These are phyloP conservation scores for Agrilus planipennis DNA, from an alignment of 1,140 invertebrate genomes.

Conservation along the genomic window DNA sequence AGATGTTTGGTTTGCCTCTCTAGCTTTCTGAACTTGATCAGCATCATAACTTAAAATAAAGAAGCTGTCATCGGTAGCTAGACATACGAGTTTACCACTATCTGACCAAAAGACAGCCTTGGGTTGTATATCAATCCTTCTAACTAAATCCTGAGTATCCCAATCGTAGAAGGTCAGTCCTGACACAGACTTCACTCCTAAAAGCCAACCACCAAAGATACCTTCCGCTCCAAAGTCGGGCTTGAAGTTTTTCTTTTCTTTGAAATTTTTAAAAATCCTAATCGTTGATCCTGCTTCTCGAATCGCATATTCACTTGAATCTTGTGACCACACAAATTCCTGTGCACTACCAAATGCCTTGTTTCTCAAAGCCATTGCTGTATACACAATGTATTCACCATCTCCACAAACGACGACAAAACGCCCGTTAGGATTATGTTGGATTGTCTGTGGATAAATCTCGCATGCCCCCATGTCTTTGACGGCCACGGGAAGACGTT, in stretches of 20 bases:
- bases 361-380: conserved; percentile 95
- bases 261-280: conserved; percentile 97
- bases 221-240: conserved; percentile 95
- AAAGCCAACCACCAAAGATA: conserved; percentile 90
- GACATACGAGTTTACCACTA: conserved; percentile 84
- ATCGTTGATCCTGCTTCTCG: conserved; percentile 80
- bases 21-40: conserved; percentile 56
- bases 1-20: conserved; percentile 64
- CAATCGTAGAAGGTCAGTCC: conserved; percentile 95
- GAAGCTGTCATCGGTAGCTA: conserved; percentile 93
- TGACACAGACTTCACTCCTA: conserved; percentile 88
- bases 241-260: conserved; percentile 90
- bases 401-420: conserved; percentile 99
- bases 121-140: conserved; percentile 92
- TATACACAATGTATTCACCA: conserved; percentile 99
- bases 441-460: conserved; percentile 97
- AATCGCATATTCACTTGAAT: conserved; percentile 91
- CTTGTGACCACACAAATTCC: conserved; percentile 98
- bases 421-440: conserved; percentile 96
- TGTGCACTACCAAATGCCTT: conserved; percentile 97
- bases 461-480: conserved; percentile 99
- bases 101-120: conserved; percentile 96
- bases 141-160: conserved; percentile 84
- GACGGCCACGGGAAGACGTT: conserved; percentile 80
- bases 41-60: conserved; percentile 88